These are phyloP conservation scores for Diploptera punctata DNA, from an alignment of 2,888 invertebrate species.

Conservation along the genomic window DNA sequence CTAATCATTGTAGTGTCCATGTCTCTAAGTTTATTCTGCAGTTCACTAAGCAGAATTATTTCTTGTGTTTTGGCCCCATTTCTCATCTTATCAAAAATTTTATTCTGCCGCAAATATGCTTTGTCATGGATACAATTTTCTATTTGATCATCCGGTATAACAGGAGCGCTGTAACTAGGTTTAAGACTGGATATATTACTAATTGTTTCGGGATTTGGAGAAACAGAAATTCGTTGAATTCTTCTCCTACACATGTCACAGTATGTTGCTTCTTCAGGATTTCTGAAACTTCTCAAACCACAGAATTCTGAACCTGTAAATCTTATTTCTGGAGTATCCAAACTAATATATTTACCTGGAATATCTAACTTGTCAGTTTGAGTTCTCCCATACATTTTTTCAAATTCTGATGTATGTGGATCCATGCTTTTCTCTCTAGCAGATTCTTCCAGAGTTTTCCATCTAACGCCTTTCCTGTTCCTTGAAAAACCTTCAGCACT, in stretches of 20 bases:
- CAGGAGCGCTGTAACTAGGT: conserved; percentile 1
- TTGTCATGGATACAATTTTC: not conserved
- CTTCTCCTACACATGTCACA: conserved; percentile 7
- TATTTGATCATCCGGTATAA: not conserved
- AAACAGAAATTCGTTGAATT: not conserved
- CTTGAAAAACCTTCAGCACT: conserved; percentile 37
- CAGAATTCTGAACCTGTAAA: conserved; percentile 9
- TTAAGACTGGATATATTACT: not conserved
- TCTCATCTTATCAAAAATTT: not conserved
- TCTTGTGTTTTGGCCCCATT: not conserved
- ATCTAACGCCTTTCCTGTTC: conserved; percentile 51
- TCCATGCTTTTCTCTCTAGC: not conserved
- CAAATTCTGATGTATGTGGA: not conserved
- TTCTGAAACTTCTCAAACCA: not conserved
- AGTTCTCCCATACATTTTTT: not conserved
- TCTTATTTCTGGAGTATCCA: conserved; percentile 7
- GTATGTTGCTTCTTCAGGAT: not conserved
- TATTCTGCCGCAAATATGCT: conserved; percentile 5
- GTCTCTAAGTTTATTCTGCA: not conserved
- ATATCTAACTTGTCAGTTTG: not conserved
- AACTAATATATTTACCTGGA: not conserved
- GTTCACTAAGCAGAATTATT: not conserved
- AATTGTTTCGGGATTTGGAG: not conserved
- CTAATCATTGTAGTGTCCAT: not conserved
- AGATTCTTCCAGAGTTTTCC: conserved; percentile 49